A percentile compares a stretch with the other conserved stretches of the same genome.
These are phyloP conservation scores for Tenthredo amoena DNA, from an alignment of 2,888 invertebrate species.

Conservation along the genomic window DNA sequence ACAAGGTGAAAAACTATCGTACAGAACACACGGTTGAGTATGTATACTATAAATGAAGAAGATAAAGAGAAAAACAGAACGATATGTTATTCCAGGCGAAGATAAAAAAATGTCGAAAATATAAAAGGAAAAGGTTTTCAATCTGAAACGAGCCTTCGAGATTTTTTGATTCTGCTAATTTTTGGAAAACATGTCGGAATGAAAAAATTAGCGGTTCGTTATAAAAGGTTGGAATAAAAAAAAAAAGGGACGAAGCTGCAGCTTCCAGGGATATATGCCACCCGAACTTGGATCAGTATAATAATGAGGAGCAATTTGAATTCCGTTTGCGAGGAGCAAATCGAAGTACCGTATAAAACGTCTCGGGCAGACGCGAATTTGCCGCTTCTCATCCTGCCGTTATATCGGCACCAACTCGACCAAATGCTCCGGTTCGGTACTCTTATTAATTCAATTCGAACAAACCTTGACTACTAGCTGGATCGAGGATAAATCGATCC, in stretches of 20 bases:
- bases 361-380: constrained; percentile 16
- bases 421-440: constrained; percentile 39
- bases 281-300: background rate
- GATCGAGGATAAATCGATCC: constrained; percentile 35
- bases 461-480: constrained; percentile 36
- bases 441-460: constrained; percentile 48
- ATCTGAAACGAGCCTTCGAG: background rate
- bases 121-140: background rate
- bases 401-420: constrained; percentile 36
- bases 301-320: constrained; percentile 40
- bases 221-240: background rate
- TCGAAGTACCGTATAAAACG: constrained; percentile 14
- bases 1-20: background rate
- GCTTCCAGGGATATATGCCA: background rate
- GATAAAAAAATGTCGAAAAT: background rate
- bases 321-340: constrained; percentile 21
- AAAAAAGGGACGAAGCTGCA: background rate
- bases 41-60: background rate
- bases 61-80: background rate
- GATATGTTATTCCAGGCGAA: background rate
- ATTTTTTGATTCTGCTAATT: background rate
- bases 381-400: constrained; percentile 11
- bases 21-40: background rate
- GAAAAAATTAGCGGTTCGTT: background rate
- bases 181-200: background rate